Evolutionary conservation across 2,888 invertebrate species (phyloP), one percentile per base, ranked within the genome.

Genomic region (Liopterus haemorrhoidalis): DNA sequence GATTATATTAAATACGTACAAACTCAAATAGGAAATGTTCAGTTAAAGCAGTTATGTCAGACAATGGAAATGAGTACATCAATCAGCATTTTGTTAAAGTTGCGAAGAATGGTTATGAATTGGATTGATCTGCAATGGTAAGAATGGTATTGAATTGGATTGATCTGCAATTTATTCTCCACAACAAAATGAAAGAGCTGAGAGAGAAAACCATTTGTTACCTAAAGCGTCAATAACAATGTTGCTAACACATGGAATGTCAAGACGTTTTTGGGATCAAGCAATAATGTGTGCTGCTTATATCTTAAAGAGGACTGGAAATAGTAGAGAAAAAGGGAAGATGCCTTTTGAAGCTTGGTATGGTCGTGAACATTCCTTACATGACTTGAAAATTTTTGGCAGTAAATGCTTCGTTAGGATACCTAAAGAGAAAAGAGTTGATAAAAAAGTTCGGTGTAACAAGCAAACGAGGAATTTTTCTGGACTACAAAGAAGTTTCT

Each of bases 191-290:
- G 37, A 44, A 3, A 8, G 41, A 20, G 41, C 49, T 19, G 27
- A 49, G 15, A 24, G 40, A 2, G 41, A 43, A 16, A 49, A 49
- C 18, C 43, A 40, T 1, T 25, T 14, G 1, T 2, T 49, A 2
- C 14, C 43, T 5, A 43, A 48, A 11, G 40, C 36, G 36, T 24
- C 41, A 11, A 33, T 36, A 12, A 40, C 37, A 2, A 49, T 48
- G 49, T n/a, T n/a, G n/a, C 9, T 47, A 11, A 48, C 47, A 6
- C 31, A 40, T 24, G 43, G 40, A 14, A 47, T 49, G 27, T 40
- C 35, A 1, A 41, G 12, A 31, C 36, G 39, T 1, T 47, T 39
- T 35, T 49, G 47, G 37, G 47, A 38, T 18, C 39, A 49, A 35
- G 43, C 42, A 15, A 9, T 48, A n/a, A 35, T 4, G 2, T 48